Percentiles rank a stretch among this genome's conserved stretches.
These are phyloP conservation scores for Pristionchus entomophagus DNA, from an alignment of 2,888 invertebrate genomes.

Conservation along the genomic window DNA sequence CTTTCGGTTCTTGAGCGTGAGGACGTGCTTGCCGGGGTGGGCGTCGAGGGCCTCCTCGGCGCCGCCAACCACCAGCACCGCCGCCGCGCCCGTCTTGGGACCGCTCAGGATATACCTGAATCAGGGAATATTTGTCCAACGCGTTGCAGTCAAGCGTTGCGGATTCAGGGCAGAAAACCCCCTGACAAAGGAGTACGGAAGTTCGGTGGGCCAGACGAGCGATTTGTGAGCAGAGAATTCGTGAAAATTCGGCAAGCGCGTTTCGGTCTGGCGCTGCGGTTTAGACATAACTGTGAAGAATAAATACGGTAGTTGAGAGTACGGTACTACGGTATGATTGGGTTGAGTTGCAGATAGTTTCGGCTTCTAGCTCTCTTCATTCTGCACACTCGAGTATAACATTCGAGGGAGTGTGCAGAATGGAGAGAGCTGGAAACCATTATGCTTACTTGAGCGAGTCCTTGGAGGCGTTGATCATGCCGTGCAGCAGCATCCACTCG, in stretches of 20 bases:
- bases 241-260: too few relatives aligned
- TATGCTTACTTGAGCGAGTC: slow-evolving; percentile 34
- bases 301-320: background rate
- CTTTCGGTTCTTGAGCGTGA: slow-evolving; percentile 63
- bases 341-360: background rate
- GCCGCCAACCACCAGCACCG: slow-evolving; percentile 67
- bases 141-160: too few relatives aligned
- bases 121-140: background rate
- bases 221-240: too few relatives aligned
- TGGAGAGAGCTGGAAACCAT: too few relatives aligned
- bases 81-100: slow-evolving; percentile 57
- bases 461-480: slow-evolving; percentile 48
- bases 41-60: slow-evolving; percentile 69
- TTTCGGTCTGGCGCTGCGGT: too few relatives aligned
- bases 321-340: background rate
- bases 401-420: too few relatives aligned
- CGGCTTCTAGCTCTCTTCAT: too few relatives aligned
- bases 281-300: background rate
- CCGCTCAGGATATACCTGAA: slow-evolving; percentile 53
- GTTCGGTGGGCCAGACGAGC: too few relatives aligned
- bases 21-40: slow-evolving; percentile 64
- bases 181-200: too few relatives aligned
- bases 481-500: slow-evolving; percentile 48
- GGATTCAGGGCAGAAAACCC: background rate
- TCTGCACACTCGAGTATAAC: too few relatives aligned